Base-by-base conservation (phyloP, 2,113 vertebrate genomes). In the Eolophus roseicapilla region DNA sequence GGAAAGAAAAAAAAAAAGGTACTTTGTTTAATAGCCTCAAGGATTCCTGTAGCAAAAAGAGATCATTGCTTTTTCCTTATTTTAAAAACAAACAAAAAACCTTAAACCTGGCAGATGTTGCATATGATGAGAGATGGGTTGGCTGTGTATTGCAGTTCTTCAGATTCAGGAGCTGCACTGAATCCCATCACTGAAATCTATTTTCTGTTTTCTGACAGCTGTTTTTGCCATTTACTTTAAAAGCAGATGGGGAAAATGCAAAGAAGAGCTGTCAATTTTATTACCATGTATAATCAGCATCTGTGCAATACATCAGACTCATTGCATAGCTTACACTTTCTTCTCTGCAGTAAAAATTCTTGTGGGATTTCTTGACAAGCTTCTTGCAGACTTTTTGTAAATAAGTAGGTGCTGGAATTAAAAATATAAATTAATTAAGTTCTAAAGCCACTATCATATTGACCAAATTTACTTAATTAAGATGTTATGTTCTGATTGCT, bases 201-300 rank as follows among this genome's bases (percentile, higher is more conserved):
- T 87, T 85, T 96, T 95, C 86, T 96, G 35, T 31, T 91, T 89
- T 96, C 75, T 97, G 93, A 93, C 97, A 98, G 97, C 96, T 98
- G 97, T 95, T 97, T 98, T 98, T 97, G 60, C 90, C 96, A 97
- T 98, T 98, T 97, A 93, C 55, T 85, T 96, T 97, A 96, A 97
- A 97, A 97, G 96, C 96, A 98, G 97, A 97, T 98, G 97, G 96
- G 84, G 94, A 92, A 96, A 97, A 98, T 91, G 96, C 96, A 95
- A 96, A 95, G 96, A 95, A 88, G 94, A 94, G 76, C 93, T 97
- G 95, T 98, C 97, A 93, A 74, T 97, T 98, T 98, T 98, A 97
- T 97, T 96, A 86, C 97, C 95, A 76, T 97, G 93, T 96, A 96
- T 96, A 97, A 98, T 98, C 96, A 94, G 95, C 97, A 97, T 97